A percentile compares a stretch with the other conserved stretches of the same genome.
Evolutionary conservation across 2,797 vertebrate species (phyloP).

Genomic region (Squalus acanthias): DNA sequence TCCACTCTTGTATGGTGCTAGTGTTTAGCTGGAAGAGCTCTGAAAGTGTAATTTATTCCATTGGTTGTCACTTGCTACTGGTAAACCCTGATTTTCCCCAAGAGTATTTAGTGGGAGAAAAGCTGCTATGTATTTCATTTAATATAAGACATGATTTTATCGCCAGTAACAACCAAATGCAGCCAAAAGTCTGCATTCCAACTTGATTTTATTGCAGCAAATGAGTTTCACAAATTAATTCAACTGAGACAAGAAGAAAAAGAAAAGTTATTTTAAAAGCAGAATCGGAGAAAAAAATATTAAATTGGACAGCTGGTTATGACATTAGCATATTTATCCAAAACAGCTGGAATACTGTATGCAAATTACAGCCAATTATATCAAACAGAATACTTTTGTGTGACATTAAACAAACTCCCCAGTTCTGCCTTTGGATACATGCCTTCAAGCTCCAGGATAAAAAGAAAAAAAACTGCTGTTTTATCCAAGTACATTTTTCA

Average conservation of each 20-base stretch:
- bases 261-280: background rate
- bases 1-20: background rate
- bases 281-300: background rate
- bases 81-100: background rate
- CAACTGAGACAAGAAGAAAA: background rate
- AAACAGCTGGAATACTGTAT: background rate
- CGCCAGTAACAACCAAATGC: background rate
- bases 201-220: background rate
- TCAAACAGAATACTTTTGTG: background rate
- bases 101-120: constrained; percentile 1
- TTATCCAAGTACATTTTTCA: background rate
- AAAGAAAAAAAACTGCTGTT: background rate
- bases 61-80: background rate
- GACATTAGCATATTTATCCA: background rate
- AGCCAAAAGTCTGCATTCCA: background rate
- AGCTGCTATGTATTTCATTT: background rate
- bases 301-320: background rate
- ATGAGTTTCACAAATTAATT: background rate
- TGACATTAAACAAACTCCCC: background rate
- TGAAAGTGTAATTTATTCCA: background rate
- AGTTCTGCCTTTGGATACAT: background rate
- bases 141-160: background rate
- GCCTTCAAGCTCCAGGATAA: background rate
- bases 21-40: background rate
- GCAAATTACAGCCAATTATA: constrained; percentile 14